Evolutionary conservation across 2,888 invertebrate genomes (phyloP), one percentile per base, ranked within the genome.

Genomic region (Steinernema hermaphroditum): DNA sequence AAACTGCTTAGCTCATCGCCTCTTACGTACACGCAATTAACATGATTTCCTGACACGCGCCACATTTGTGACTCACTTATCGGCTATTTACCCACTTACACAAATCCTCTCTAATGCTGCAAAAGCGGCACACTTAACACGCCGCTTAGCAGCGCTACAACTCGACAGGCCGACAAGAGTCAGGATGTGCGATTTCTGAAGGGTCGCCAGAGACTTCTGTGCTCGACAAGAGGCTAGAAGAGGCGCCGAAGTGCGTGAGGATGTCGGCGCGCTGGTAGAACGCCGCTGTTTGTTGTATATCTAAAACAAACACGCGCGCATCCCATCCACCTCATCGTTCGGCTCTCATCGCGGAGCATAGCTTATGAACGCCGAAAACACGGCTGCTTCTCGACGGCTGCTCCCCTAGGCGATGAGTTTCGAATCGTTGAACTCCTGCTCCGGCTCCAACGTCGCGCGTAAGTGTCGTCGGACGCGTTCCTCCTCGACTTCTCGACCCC

Each of bases 241-340:
- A 37, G 37, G 37, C 12, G 12, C 37, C 37, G 37, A 32, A 62
- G 62, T 62, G 62, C 62, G 62, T 62, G 62, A 62, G 62, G 62
- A 62, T 62, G 62, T 62, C 62, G 62, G 16, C 62, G 50, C 19
- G 62, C 32, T 62, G 62, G 62, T 62, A 62, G 62, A 62, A 62
- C 62, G 62, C 27, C 16, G 62, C 27, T 32, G 62, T 32, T 62
- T 62, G 62, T 62, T 62, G 62, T 62, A 62, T 50, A 50, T 50
- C 50, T 50, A 50, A 62, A 62, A 62, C 62, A 62, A 62, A 62
- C 62, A 62, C 29, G 62, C 62, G 16, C 62, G 14, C 34, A 16
- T 12, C 62, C 34, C 62, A 32, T 16, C 16, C 62, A 29, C 27
- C 62, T 1, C 2, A 2, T 46, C 46, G 29, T 29, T 62, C 32